Base-by-base conservation (phyloP, 2,888 invertebrate genomes). In the Platycheirus albimanus region DNA sequence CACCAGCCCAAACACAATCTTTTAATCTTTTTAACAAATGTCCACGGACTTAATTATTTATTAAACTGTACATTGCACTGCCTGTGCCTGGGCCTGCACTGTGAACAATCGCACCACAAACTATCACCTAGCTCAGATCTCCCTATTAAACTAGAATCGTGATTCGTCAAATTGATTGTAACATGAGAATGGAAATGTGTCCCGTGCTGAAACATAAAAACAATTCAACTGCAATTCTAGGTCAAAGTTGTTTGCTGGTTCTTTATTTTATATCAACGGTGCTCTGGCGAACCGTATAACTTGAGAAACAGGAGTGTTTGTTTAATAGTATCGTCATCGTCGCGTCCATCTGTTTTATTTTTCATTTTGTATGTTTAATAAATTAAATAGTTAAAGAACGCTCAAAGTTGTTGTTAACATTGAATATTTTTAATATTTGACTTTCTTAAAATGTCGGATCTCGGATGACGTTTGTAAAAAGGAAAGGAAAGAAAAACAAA, bases 41-140 rank as follows among this genome's bases (percentile, higher is more conserved):
- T 75, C 67, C 69, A 69, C 69, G 36, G 69, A 75, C 17, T 69
- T 75, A 74, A 75, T 80, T 75, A 80, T 69, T 80, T 75, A 69
- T 69, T 75, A 56, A 75, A 80, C 56, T 75, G 64, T 28, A 49
- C 33, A 64, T 64, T 70, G 30, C 24, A 24, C 24, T 51, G 54
- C 28, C n/a, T 36, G 69, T 33, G n/a, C n/a, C n/a, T n/a, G n/a
- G n/a, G n/a, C n/a, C n/a, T n/a, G 30, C 30, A 8, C 30, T 33
- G 30, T 33, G 30, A 33, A 33, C 30, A 33, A 33, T 33, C 30
- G 41, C 24, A 2, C 24, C n/a, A 47, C 54, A 51, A 24, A 30
- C 61, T 58, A 77, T 77, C 76, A 41, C 41, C 15, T 64, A 13
- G 11, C 30, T 43, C 11, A 64, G 64, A 79, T 74, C 67, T 67